These are phyloP conservation scores for Haliaeetus leucogaster DNA, from an alignment of 2,113 vertebrate species.

Conservation along the genomic window DNA sequence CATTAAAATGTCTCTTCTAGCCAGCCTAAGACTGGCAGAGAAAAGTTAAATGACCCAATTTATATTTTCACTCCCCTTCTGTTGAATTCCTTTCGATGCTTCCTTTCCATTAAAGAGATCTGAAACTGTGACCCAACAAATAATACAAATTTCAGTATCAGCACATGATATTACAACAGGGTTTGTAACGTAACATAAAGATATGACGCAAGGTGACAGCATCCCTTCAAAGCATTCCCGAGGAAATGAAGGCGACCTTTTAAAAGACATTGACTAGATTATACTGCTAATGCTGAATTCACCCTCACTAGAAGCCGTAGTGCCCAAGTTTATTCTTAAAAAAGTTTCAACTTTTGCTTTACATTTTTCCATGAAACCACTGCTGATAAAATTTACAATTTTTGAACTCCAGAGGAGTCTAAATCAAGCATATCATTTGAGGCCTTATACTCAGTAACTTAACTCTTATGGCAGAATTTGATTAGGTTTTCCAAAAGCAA, in stretches of 20 bases:
- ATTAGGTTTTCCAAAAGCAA: slow-evolving; percentile 51
- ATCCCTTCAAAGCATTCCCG: background rate
- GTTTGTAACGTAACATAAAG: background rate
- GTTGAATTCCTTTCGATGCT: background rate
- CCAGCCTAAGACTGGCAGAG: background rate
- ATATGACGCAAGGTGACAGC: rapidly evolving
- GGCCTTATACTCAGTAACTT: slow-evolving; percentile 41
- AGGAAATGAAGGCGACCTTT: background rate
- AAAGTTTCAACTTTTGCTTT: background rate
- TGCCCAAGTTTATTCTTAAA: background rate
- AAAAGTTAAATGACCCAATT: background rate
- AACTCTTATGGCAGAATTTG: slow-evolving; percentile 29
- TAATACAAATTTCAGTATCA: background rate
- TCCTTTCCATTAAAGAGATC: background rate
- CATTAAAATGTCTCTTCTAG: background rate
- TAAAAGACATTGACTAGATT: background rate
- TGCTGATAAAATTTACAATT: slow-evolving; percentile 48
- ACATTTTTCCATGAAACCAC: background rate
- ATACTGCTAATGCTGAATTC: background rate
- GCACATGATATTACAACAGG: background rate
- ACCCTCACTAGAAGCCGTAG: background rate
- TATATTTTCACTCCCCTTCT: background rate
- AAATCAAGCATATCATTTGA: slow-evolving; percentile 47
- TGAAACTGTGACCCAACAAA: background rate
- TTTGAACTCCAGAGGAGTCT: slow-evolving; percentile 41